Evolutionary conservation across 2,797 vertebrate genomes (phyloP), one percentile per base, ranked within the genome.

Genomic region (Amazona ochrocephala): DNA sequence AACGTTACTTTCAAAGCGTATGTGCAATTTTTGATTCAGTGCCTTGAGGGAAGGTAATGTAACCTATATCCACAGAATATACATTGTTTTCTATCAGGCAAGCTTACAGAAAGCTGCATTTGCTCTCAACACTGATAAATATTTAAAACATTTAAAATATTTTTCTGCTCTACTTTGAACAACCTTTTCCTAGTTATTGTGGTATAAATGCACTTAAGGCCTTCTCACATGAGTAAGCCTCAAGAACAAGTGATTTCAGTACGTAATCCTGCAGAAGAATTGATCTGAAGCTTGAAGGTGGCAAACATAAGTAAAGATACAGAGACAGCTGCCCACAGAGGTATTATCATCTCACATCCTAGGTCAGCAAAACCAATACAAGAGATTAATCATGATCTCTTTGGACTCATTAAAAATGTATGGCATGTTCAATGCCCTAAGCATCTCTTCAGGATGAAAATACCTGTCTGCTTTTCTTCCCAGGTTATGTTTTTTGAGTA

Each of bases 391-490:
- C 11, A 0, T 3, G 10, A 44, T 11, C 7, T 20, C 14, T 53
- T 8, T 8, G 32, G 13, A 24, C 15, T 72, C 45, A 7, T 42
- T 56, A 65, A 78, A 65, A 77, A 22, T 0, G 0, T 0, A 8
- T 7, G 3, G 51, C 34, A 23, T 7, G 4, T 21, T 79, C 39
- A 11, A 13, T 7, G 15, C 1, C 30, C 23, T 10, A 37, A 74
- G 39, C 9, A 44, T 5, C 27, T 21, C 10, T 19, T 76, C 5
- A 66, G 22, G 11, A 64, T 4, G 67, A 81, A 86, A 71, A n/a
- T 24, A 81, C 17, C 53, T 21, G 16, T 32, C 5, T 50, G 11
- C 9, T 87, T 27, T 84, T 75, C 42, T 75, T 41, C 14, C 10
- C 67, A 58, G 11, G 5, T 72, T 41, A 32, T 3, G n/a, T 75